A percentile compares a stretch with the other conserved stretches of the same genome.
phyloP scores from a whole-genome alignment of 1,140 invertebrate species.

The Chelonus insularis region DNA sequence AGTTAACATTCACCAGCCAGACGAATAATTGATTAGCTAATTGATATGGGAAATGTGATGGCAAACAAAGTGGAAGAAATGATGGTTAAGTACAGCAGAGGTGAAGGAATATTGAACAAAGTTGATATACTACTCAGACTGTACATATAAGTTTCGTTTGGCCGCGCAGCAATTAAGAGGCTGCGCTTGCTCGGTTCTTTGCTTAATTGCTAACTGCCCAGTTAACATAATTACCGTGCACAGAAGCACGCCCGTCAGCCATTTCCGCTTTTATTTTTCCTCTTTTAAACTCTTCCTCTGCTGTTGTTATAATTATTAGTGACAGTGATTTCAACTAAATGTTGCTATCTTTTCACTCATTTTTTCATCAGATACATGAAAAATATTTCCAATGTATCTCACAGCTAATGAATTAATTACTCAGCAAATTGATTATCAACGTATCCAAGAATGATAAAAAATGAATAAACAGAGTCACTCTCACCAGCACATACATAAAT shows the following conservation, averaged over 20 bases:
- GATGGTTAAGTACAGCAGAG: no score
- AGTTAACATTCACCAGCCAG: not conserved
- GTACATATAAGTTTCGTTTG: conserved; percentile 5
- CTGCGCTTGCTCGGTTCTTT: conserved; percentile 36
- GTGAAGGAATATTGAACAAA: not conserved
- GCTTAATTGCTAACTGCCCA: conserved; percentile 53
- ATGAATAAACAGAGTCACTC: no score
- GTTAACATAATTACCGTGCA: conserved; percentile 51
- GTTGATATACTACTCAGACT: not conserved
- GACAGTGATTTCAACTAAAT: conserved; percentile 24
- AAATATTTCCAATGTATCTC: no score
- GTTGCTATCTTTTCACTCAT: not conserved
- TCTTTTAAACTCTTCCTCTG: conserved; percentile 32
- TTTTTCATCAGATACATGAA: no score
- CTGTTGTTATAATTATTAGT: conserved; percentile 29
- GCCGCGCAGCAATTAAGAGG: conserved; percentile 18
- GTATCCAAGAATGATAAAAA: no score
- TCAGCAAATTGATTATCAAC: not conserved
- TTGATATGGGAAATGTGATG: not conserved
- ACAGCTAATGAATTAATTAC: no score
- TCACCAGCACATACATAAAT: no score
- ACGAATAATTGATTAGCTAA: not conserved
- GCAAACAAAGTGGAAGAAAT: no score
- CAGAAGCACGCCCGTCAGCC: conserved; percentile 41
- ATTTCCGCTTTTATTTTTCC: conserved; percentile 43